These are phyloP conservation scores for Tetrapedia diversipes DNA, from an alignment of 2,888 invertebrate species.

Conservation along the genomic window DNA sequence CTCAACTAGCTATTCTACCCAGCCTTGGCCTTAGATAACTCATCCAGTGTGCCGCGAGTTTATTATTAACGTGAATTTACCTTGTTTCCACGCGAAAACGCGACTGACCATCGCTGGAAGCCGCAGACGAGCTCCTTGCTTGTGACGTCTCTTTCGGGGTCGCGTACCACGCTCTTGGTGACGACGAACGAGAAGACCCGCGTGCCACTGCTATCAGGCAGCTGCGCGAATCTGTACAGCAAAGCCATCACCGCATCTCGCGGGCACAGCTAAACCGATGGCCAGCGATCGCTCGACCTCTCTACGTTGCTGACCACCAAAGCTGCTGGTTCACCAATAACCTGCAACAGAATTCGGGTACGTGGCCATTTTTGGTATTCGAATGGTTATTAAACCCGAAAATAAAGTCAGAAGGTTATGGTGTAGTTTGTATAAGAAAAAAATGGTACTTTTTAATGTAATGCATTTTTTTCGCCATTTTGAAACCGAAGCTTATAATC, in stretches of 20 bases:
- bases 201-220: conserved; percentile 91
- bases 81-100: conserved; percentile 90
- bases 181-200: conserved; percentile 93
- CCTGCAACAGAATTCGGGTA: conserved; percentile 20
- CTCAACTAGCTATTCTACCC: too few relatives aligned
- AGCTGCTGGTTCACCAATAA: background rate
- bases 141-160: conserved; percentile 91
- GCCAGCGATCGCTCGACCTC: conserved; percentile 46
- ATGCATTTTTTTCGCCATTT: too few relatives aligned
- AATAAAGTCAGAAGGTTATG: too few relatives aligned
- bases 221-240: conserved; percentile 91
- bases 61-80: conserved; percentile 81
- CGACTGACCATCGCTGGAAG: conserved; percentile 92
- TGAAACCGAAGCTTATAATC: too few relatives aligned
- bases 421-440: too few relatives aligned
- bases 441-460: too few relatives aligned
- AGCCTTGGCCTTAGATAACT: too few relatives aligned
- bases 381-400: background rate
- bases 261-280: conserved; percentile 59
- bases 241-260: conserved; percentile 88
- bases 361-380: background rate
- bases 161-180: conserved; percentile 90
- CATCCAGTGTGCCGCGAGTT: background rate
- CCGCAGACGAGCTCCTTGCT: conserved; percentile 93
- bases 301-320: background rate